Percentiles rank a stretch among this genome's conserved stretches.
phyloP scores from a whole-genome alignment of 2,888 invertebrate genomes.

The Stramonita haemastoma region DNA sequence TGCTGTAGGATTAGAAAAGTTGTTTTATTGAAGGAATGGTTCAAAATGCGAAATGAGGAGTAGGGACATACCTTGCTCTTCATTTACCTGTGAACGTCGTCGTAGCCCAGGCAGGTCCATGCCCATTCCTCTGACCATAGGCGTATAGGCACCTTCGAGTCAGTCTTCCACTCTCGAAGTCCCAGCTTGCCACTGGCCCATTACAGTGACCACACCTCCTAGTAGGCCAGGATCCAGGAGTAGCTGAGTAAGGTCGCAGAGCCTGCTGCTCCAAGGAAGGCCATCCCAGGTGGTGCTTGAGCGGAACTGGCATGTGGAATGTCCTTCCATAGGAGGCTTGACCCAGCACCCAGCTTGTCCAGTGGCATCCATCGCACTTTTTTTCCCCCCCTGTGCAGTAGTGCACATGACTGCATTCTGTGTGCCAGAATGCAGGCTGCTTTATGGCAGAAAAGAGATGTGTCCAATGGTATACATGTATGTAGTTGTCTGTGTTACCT shows the following conservation, averaged over 20 bases:
- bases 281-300: background rate
- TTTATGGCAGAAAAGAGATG: no score
- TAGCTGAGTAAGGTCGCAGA: background rate
- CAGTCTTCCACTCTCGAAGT: conserved; percentile 52
- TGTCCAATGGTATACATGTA: no score
- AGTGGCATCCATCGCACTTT: background rate
- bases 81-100: background rate
- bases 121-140: conserved; percentile 47
- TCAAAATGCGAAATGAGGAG: background rate
- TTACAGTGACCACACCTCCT: background rate
- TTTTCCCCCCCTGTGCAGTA: no score
- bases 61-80: background rate
- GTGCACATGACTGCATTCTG: background rate
- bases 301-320: background rate
- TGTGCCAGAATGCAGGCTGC: background rate
- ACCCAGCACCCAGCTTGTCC: background rate
- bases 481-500: no score
- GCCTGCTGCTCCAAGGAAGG: background rate
- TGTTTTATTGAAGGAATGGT: no score
- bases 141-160: conserved; percentile 78
- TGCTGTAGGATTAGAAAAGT: no score
- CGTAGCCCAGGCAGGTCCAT: conserved; percentile 44
- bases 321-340: background rate
- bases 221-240: background rate
- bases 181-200: conserved; percentile 16